These are phyloP conservation scores for Acanthurus tractus DNA, from an alignment of 2,797 vertebrate genomes.

Conservation along the genomic window DNA sequence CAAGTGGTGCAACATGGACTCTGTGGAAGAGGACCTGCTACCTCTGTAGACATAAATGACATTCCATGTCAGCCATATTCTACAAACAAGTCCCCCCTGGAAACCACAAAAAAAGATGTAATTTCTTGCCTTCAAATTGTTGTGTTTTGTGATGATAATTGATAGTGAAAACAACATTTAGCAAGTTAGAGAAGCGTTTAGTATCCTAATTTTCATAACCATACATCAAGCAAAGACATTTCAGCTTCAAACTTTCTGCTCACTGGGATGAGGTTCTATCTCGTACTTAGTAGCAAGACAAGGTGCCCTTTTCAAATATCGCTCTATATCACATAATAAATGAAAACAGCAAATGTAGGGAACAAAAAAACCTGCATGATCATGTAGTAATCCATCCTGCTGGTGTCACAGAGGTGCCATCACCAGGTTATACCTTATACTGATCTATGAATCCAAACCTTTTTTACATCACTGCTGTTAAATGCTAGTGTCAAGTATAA, in stretches of 20 bases:
- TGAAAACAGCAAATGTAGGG: neutral
- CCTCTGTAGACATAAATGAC: too few relatives aligned
- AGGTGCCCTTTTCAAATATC: neutral
- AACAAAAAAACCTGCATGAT: neutral
- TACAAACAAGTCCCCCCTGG: too few relatives aligned
- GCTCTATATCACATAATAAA: neutral
- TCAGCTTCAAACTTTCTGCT: neutral
- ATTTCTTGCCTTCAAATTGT: neutral
- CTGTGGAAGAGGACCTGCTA: too few relatives aligned
- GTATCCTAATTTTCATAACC: neutral
- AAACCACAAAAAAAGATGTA: neutral
- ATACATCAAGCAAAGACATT: neutral
- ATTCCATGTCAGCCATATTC: too few relatives aligned
- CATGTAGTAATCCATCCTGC: neutral
- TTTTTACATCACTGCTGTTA: too few relatives aligned
- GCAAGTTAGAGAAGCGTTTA: neutral
- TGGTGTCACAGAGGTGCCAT: neutral
- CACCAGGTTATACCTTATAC: too few relatives aligned
- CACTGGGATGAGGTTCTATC: neutral
- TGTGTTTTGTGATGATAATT: neutral
- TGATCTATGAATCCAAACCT: too few relatives aligned
- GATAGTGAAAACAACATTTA: neutral
- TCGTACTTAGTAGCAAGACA: neutral
- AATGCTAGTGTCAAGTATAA: neutral
- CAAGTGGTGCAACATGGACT: too few relatives aligned